Percentiles rank a stretch among this genome's conserved stretches.
Evolutionary conservation across 2,888 invertebrate species (phyloP).

Genomic region (Lepidonotus clava): DNA sequence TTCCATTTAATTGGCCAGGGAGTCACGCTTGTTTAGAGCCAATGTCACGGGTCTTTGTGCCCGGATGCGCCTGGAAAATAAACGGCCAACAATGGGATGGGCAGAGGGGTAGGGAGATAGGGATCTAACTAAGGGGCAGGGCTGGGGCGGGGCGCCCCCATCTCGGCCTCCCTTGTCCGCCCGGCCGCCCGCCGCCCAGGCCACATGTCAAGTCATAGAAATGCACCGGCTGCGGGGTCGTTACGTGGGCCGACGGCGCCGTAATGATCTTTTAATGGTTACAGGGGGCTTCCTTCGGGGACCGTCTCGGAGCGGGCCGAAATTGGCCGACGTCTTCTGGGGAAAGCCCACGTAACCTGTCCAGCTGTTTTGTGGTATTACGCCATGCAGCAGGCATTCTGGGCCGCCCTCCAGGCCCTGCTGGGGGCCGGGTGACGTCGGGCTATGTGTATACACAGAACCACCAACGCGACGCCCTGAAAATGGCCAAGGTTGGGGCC

Average conservation of each 20-base stretch:
- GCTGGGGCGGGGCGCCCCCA: not conserved
- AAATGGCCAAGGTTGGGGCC: not conserved
- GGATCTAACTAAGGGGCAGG: constrained; percentile 16
- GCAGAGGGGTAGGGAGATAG: not conserved
- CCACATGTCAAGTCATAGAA: constrained; percentile 5
- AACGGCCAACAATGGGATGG: constrained; percentile 7
- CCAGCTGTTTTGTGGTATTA: not conserved
- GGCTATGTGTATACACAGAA: not conserved
- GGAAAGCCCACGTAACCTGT: not conserved
- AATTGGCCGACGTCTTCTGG: not conserved
- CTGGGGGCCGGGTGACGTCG: not conserved
- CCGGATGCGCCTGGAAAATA: not conserved
- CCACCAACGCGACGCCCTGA: not conserved
- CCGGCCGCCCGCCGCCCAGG: not conserved
- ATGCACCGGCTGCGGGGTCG: not conserved
- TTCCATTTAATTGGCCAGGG: constrained; percentile 47
- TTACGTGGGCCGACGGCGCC: constrained; percentile 12
- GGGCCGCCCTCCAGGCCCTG: not conserved
- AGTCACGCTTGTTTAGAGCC: constrained; percentile 49
- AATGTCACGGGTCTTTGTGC: constrained; percentile 47
- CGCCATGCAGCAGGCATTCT: not conserved
- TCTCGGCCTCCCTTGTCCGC: too few species aligned
- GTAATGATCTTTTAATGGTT: constrained; percentile 40
- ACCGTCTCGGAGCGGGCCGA: not conserved
- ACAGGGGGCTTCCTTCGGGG: not conserved